Evolutionary conservation across 2,797 vertebrate genomes (phyloP), one percentile per base, ranked within the genome.

Genomic region (Amniataba percoides): DNA sequence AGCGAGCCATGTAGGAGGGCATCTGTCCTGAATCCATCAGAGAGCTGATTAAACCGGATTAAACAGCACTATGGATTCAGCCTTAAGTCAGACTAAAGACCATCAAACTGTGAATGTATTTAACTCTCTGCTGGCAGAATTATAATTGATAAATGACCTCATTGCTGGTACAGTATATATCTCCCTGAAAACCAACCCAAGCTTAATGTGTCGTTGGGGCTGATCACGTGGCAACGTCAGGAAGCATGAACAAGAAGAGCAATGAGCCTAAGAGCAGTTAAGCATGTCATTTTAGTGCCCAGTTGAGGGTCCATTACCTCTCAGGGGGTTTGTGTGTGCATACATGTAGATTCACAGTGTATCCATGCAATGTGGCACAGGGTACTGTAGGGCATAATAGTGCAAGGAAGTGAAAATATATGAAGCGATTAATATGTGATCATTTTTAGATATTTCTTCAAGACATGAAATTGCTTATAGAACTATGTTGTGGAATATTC

Each of bases 251-350:
- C 42, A 70, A 77, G 77, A 55, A 45, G 68, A 82, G 62, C 70
- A 55, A 80, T 62, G 61, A 80, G 82, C 59, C 63, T 65, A 48
- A 80, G 85, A 78, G 80, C 83, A 87, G 80, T 45, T 79, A 66
- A 78, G 79, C 82, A 83, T 90, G 69, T 58, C 78, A 83, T 89
- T 72, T 69, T 71, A 84, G 74, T 73, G 63, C 73, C 83, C 83
- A 78, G 81, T 25, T 78, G 76, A 83, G 78, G 83, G 83, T 75
- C 71, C 71, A 77, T 83, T 84, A 75, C 46, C 23, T 77, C 78
- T 71, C 53, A 0, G 1, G 40, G 75, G 74, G 53, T 51, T 31
- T 81, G 48, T 79, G 66, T 83, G 77, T 82, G 68, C 69, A 58
- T 63, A 62, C 68, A 63, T 67, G 59, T 70, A 25, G 52, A 66